Evolutionary conservation across 2,797 vertebrate species (phyloP).

Genomic region (Mus spretus): DNA sequence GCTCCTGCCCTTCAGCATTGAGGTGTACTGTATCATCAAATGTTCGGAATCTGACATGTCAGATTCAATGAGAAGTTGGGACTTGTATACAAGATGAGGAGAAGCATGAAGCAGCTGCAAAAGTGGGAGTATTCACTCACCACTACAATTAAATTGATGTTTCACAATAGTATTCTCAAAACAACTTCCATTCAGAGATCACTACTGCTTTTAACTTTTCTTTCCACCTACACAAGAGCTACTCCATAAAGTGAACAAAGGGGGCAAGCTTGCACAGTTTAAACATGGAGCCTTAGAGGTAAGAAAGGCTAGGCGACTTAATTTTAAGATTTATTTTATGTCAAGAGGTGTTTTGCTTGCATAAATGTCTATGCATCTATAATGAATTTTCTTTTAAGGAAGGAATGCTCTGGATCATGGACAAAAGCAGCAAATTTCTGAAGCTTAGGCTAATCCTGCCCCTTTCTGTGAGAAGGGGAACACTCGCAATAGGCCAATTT

Average conservation of each 20-base stretch:
- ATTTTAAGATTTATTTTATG: not conserved
- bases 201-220: slow-evolving; percentile 42
- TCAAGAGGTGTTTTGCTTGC: not conserved
- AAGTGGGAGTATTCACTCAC: slow-evolving; percentile 48
- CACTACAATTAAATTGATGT: slow-evolving; percentile 46
- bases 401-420: slow-evolving; percentile 16
- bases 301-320: slow-evolving; percentile 50
- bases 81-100: slow-evolving; percentile 45
- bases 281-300: slow-evolving; percentile 40
- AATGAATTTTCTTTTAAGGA: slow-evolving; percentile 2
- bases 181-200: slow-evolving; percentile 54
- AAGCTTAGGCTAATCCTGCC: slow-evolving; percentile 22
- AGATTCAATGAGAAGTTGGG: slow-evolving; percentile 50
- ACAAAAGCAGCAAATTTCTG: slow-evolving; percentile 52
- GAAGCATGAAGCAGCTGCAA: slow-evolving; percentile 62
- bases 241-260: slow-evolving; percentile 44
- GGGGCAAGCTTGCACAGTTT: not conserved
- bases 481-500: not conserved
- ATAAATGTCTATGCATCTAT: not conserved
- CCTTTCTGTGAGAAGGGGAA: slow-evolving; percentile 15
- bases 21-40: slow-evolving; percentile 66
- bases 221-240: slow-evolving; percentile 39
- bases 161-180: slow-evolving; percentile 60
- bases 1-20: slow-evolving; percentile 65
- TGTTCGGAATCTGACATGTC: slow-evolving; percentile 22